phyloP scores from a whole-genome alignment of 2,888 invertebrate species.

The Hemaris fuciformis region DNA sequence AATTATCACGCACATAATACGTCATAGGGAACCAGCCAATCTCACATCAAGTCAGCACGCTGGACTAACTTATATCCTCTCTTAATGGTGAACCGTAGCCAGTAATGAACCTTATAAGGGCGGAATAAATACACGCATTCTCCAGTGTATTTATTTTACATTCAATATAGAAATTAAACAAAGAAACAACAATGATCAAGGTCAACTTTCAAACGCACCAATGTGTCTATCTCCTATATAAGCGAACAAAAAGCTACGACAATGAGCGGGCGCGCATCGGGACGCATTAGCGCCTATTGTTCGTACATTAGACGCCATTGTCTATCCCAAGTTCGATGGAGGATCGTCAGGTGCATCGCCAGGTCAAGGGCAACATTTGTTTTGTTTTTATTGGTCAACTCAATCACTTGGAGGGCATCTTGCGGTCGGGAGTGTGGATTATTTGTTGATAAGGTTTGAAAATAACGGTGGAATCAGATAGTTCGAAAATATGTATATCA shows the following conservation, averaged over 20 bases:
- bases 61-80: too few species aligned
- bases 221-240: slow-evolving; percentile 20
- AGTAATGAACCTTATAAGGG: too few species aligned
- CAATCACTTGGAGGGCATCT: background rate
- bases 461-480: too few species aligned
- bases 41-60: too few species aligned
- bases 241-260: slow-evolving; percentile 23
- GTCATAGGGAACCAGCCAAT: too few species aligned
- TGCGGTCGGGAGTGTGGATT: background rate
- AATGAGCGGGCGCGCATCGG: slow-evolving; percentile 33
- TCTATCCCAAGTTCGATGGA: slow-evolving; percentile 30
- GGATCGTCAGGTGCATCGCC: background rate
- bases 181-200: too few species aligned
- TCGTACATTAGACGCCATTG: slow-evolving; percentile 51
- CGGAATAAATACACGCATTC: too few species aligned
- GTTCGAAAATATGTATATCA: too few species aligned
- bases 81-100: too few species aligned
- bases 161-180: slow-evolving; percentile 17
- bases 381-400: slow-evolving; percentile 1
- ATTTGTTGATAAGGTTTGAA: background rate
- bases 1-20: too few species aligned
- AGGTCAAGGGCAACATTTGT: background rate
- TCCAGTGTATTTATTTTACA: slow-evolving; percentile 18
- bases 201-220: slow-evolving; percentile 29
- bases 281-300: slow-evolving; percentile 51